Base-by-base conservation (phyloP, 2,888 invertebrate species). In the Aleiodes testaceus region DNA sequence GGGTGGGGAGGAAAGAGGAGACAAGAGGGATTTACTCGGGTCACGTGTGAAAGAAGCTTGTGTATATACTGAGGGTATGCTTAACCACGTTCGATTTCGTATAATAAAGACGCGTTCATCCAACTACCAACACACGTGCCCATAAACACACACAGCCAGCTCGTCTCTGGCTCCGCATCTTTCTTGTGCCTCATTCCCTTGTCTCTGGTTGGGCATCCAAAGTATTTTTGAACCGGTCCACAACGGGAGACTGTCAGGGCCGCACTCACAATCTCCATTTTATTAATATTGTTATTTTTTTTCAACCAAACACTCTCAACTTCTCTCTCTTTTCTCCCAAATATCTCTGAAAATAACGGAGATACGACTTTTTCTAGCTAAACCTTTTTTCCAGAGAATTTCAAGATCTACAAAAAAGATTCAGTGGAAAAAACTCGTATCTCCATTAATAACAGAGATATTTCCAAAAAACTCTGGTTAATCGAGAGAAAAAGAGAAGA, bases 201-300 rank as follows among this genome's bases (percentile, higher is more conserved):
- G 70, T 71, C 70, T 45, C 63, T 65, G 81, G 81, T 82, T 18
- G 85, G 79, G 80, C 80, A 85, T 85, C 82, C 81, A 81, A 85
- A 84, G 84, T 87, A 87, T 87, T 87, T 87, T 87, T 86, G 87
- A 87, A 87, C 87, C 86, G 86, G 86, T 86, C 86, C 86, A 83
- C 82, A 84, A 79, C 80, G 82, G 81, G 81, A 84, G 82, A 82
- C 79, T 81, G 79, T 47, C 81, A 80, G 78, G 84, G 83, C 82
- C 84, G 85, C 82, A 82, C 80, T 36, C 49, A 64, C 44, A 42
- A 16, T 18, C 14, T 44, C 16, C n/a, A 11, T 12, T 52, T 44
- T 18, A 44, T 66, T 45, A 30, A 5, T 9, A 26, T 30, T 26
- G n/a, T 26, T 26, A 5, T 26, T 26, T 26, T 26, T 5, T 26